phyloP scores from a whole-genome alignment of 1,140 invertebrate species.

The Drosophila erecta region DNA sequence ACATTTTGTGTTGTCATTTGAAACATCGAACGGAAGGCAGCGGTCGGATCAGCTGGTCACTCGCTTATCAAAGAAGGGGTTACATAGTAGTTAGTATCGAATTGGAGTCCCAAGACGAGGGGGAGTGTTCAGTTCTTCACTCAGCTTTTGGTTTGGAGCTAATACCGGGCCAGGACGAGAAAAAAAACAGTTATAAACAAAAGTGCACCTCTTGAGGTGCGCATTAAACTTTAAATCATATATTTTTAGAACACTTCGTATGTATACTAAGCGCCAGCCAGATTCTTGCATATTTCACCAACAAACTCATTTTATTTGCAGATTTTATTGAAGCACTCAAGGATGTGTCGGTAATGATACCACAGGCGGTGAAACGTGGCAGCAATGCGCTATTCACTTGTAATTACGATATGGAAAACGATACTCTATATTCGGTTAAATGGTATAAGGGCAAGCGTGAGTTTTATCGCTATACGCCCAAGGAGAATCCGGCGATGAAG shows the following conservation, averaged over 20 bases:
- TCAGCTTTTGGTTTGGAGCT: constrained; percentile 6
- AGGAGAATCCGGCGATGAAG: constrained; percentile 88
- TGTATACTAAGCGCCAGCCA: constrained; percentile 12
- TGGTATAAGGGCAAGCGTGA: constrained; percentile 91
- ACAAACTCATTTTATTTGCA: constrained; percentile 58
- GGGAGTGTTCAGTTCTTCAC: constrained; percentile 16
- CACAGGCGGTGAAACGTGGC: constrained; percentile 89
- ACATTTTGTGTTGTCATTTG: constrained; percentile 55
- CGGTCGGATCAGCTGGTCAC: constrained; percentile 33
- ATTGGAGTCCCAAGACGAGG: constrained; percentile 1
- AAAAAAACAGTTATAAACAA: neutral
- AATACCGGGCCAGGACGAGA: neutral
- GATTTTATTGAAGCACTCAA: constrained; percentile 86
- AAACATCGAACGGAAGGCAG: constrained; percentile 34
- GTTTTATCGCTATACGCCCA: constrained; percentile 89
- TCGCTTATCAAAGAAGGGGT: constrained; percentile 37
- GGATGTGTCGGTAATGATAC: constrained; percentile 88
- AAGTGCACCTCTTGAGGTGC: no score
- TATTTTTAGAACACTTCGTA: constrained; percentile 6
- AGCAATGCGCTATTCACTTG: constrained; percentile 90
- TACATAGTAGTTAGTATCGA: constrained; percentile 44
- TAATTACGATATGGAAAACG: constrained; percentile 91
- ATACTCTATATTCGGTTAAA: constrained; percentile 92
- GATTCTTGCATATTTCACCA: constrained; percentile 29
- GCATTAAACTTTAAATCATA: neutral